These are phyloP conservation scores for Arbacia lixula DNA, from an alignment of 53 echinoderm and acorn worm genomes.

Conservation along the genomic window DNA sequence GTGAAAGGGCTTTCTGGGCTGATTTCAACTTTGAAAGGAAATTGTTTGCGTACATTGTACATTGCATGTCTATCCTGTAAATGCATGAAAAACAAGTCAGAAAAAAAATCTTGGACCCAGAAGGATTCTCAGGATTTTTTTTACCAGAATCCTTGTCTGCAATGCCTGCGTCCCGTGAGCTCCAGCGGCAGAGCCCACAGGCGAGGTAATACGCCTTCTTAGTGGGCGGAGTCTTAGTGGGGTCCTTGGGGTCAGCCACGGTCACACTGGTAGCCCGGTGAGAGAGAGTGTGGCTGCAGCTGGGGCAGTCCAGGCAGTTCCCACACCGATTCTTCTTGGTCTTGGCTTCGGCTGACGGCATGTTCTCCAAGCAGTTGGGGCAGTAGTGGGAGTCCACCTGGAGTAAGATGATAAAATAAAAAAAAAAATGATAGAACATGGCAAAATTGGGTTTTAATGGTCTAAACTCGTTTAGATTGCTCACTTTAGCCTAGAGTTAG, in stretches of 20 bases:
- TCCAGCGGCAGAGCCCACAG: constrained; percentile 96
- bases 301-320: constrained; percentile 97
- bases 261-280: constrained; percentile 93
- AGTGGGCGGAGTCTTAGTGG: constrained; percentile 71
- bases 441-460: no score
- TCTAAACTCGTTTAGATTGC: no score
- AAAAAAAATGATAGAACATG: no score
- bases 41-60: no score
- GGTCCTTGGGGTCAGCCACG: constrained; percentile 67
- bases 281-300: constrained; percentile 92
- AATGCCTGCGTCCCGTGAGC: constrained; percentile 90
- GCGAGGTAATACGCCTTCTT: constrained; percentile 98
- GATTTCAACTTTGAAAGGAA: no score
- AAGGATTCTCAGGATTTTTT: no score
- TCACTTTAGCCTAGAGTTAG: no score
- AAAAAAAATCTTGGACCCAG: no score
- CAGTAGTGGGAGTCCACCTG: constrained; percentile 98
- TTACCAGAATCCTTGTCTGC: constrained; percentile 93
- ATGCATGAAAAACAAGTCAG: no score
- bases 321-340: constrained; percentile 94
- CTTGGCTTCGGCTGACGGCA: constrained; percentile 97
- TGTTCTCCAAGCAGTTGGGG: constrained; percentile 98
- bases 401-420: not conserved
- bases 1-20: no score
- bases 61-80: no score